Conservation (phyloP, 1,140 invertebrate genomes). For the Ips typographus region DNA sequence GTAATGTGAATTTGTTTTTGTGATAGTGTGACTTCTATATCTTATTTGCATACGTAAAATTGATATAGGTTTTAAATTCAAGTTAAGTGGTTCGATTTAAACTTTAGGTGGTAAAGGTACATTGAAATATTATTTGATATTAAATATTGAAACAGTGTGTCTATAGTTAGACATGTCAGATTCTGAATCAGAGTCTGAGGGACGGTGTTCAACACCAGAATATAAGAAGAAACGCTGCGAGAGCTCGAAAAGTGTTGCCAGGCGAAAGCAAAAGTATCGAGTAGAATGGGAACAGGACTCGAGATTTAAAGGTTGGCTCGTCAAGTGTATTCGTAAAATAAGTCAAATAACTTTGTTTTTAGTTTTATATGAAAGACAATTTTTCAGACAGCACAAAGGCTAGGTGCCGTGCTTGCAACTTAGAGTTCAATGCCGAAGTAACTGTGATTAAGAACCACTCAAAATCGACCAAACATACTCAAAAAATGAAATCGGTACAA, state of each 20-base stretch:
- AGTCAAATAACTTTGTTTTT: background rate
- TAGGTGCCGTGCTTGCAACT: background rate
- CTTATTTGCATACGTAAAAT: no score
- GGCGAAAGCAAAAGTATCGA: conserved; percentile 4
- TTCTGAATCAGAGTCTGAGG: background rate
- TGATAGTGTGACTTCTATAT: no score
- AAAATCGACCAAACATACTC: background rate
- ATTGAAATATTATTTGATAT: no score
- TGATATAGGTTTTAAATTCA: no score
- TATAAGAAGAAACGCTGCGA: no score
- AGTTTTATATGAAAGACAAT: background rate
- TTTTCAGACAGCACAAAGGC: conserved; percentile 1
- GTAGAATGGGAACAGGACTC: background rate
- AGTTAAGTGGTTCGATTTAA: no score
- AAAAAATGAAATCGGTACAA: background rate
- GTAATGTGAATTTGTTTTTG: no score
- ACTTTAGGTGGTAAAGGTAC: no score
- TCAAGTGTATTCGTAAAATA: background rate
- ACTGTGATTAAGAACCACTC: conserved; percentile 1
- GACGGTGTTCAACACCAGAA: no score
- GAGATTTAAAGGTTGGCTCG: background rate
- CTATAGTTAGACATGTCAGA: background rate
- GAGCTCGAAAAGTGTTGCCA: conserved; percentile 1
- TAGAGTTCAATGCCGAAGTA: background rate
- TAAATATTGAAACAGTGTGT: no score